Percentiles rank a stretch among this genome's conserved stretches.
Conservation (phyloP, 1,140 invertebrate species). For the Diorhabda sublineata region DNA sequence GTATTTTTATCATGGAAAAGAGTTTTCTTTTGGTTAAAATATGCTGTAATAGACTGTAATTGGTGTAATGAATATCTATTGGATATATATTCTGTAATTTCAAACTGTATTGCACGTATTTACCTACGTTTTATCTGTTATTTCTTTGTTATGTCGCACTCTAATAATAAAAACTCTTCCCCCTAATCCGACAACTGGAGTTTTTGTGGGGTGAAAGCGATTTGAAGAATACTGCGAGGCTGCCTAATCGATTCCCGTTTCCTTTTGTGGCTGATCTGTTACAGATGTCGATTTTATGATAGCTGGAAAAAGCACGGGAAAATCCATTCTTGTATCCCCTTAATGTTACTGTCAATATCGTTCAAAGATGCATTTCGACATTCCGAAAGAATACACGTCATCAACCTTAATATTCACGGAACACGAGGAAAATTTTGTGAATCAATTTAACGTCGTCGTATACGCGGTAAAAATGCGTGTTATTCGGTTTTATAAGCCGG, state of each 20-base stretch:
- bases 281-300: slow-evolving; percentile 42
- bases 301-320: slow-evolving; percentile 23
- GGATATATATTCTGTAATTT: no score
- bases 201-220: slow-evolving; percentile 19
- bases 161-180: no score
- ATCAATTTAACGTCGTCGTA: no score
- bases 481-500: slow-evolving; percentile 20
- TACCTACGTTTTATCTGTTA: no score
- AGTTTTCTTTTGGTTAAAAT: no score
- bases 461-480: slow-evolving; percentile 21
- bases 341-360: slow-evolving; percentile 38
- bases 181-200: background rate
- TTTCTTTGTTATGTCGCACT: no score
- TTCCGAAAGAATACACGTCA: slow-evolving; percentile 7
- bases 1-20: no score
- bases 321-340: slow-evolving; percentile 30
- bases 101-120: no score
- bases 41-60: no score
- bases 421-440: no score
- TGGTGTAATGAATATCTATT: no score
- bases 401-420: no score
- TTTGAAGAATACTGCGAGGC: slow-evolving; percentile 20
- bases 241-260: slow-evolving; percentile 21
- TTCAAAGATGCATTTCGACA: slow-evolving; percentile 23
- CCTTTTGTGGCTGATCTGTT: slow-evolving; percentile 37